Base-by-base conservation (phyloP, 2,888 invertebrate species). In the Gerosis bhagava region DNA sequence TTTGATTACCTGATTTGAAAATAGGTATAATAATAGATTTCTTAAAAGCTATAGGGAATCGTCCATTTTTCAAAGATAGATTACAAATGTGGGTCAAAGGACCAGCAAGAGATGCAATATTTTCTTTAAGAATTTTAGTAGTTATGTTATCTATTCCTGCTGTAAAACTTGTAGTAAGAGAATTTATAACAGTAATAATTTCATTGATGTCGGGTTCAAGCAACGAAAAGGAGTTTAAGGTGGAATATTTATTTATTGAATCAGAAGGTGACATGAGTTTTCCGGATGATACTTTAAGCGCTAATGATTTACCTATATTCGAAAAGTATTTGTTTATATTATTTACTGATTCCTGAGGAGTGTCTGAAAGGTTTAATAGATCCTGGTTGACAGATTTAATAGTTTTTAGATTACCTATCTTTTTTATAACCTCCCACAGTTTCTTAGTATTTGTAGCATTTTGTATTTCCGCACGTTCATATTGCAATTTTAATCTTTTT, bases 81-180 rank as follows among this genome's bases (percentile, higher is more conserved):
- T 16, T 32, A 11, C 41, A 41, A 11, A 41, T 11, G 11, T 29
- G 29, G 0, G 6, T 3, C 3, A 40, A 21, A n/a, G 40, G 40
- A 10, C 3, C 11, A 15, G 40, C 40, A 11, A 40, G 19, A 12
- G 15, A 22, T 3, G 5, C 6, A 21, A 21, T 16, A 16, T 29
- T 29, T 15, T 40, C 29, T 15, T 40, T 28, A 3, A 31, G 2
- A 15, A 31, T 13, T 22, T 29, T 31, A 1, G 40, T 22, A 0
- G 29, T n/a, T 15, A 40, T 31, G 6, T 31, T 29, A 10, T 40
- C 40, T 15, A 29, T 29, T 11, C 40, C 40, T 6, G 40, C n/a
- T 6, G 40, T 11, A 15, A 3, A 6, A 4, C 13, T 29, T 3
- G 39, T 11, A 6, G 6, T 12, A 1, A 40, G 26, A 21, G 39